Conservation (phyloP, 2,888 invertebrate genomes). For the Eurytoma adleriae region DNA sequence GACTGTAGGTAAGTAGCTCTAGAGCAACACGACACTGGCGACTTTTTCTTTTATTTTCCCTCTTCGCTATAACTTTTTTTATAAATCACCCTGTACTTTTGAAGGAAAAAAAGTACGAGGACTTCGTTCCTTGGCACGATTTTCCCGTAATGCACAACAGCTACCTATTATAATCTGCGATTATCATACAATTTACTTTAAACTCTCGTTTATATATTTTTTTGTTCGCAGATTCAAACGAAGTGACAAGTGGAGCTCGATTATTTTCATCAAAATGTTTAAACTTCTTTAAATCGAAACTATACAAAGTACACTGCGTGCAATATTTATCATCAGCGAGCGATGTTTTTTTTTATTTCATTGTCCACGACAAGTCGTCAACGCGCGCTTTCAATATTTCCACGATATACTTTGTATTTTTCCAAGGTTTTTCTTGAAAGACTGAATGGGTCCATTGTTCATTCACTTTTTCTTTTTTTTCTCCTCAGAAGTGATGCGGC, state of each 20-base stretch:
- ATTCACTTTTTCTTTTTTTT: neutral
- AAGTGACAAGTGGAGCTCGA: no score
- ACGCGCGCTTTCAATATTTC: conserved; percentile 12
- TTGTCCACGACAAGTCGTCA: conserved; percentile 1
- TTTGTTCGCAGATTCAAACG: no score
- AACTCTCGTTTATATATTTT: no score
- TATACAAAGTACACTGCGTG: no score
- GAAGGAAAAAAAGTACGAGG: no score
- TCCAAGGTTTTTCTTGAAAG: conserved; percentile 67
- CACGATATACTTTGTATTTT: conserved; percentile 32
- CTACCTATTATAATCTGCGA: no score
- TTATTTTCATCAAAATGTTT: neutral
- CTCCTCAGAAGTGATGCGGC: conserved; percentile 25
- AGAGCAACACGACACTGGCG: no score
- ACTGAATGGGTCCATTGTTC: conserved; percentile 66
- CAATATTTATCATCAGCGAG: no score
- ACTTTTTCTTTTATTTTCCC: neutral
- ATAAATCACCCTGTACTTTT: neutral
- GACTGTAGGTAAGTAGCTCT: no score
- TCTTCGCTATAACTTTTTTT: neutral
- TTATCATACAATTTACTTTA: no score
- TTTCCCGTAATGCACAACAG: neutral
- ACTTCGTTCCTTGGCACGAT: neutral
- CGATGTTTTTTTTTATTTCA: neutral
- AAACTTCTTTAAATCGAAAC: neutral